Evolutionary conservation across 2,797 vertebrate genomes (phyloP).

Genomic region (Mus minutoides): DNA sequence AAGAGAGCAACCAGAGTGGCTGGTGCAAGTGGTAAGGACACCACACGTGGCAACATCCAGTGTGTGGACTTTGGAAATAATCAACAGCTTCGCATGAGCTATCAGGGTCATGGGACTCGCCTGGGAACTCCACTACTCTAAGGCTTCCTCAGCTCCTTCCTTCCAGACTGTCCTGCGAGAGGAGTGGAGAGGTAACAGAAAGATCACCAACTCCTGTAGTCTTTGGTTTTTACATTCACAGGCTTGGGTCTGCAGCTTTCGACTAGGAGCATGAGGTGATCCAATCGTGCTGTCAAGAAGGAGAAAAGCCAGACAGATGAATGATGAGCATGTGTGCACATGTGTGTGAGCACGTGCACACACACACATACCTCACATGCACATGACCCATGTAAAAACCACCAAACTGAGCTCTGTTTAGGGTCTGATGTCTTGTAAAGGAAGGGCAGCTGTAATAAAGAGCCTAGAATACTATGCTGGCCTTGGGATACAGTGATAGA

Average conservation of each 20-base stretch:
- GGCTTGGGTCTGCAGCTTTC: background rate
- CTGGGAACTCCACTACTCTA: conserved; percentile 8
- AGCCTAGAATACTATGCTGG: background rate
- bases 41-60: background rate
- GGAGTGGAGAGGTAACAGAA: background rate
- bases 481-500: background rate
- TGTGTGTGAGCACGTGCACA: no score
- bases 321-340: background rate
- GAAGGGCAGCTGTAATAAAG: background rate
- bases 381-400: background rate
- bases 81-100: background rate
- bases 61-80: background rate
- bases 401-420: background rate
- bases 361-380: background rate
- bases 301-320: background rate
- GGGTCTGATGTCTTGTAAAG: background rate
- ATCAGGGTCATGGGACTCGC: background rate
- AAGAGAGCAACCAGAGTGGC: background rate
- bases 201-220: background rate
- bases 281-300: background rate
- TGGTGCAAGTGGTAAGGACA: background rate
- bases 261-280: background rate
- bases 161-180: background rate
- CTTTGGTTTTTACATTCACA: background rate
- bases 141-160: background rate